Evolutionary conservation across 2,113 vertebrate genomes (phyloP), one percentile per base, ranked within the genome.

Genomic region (Amblyopsis rosae): DNA sequence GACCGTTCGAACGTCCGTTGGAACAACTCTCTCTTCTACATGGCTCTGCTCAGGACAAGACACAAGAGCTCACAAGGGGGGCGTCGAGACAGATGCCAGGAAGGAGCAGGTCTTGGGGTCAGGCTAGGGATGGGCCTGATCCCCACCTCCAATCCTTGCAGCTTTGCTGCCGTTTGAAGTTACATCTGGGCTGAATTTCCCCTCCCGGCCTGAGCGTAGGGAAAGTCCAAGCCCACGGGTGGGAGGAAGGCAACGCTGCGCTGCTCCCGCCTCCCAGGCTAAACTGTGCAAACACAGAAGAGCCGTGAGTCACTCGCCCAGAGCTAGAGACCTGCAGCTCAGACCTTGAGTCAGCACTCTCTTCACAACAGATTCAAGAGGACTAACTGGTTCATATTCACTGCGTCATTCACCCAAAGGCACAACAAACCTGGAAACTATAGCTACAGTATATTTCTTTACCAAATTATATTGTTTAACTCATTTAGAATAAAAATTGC

Each of bases 141-240:
- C 90, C 26, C 86, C 83, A 86, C 81, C 86, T 89, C 73, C 82
- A 87, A 88, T 91, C 90, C 90, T 80, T 58, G 71, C 70, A 83
- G 87, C 83, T 87, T 88, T 90, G 81, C 83, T 65, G 73, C 59
- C 70, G 85, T 91, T 90, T 92, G 91, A 92, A 88, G 86, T 85
- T 86, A 90, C 92, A 93, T 92, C 91, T 93, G 92, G 89, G 81
- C 81, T 83, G 71, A 67, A 87, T 92, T 91, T 92, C 77, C 87
- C 85, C 69, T 70, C 55, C 75, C 77, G 80, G 86, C 57, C 77
- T 15, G 80, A 83, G 87, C 72, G 67, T 58, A 87, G 81, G 89
- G 91, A 88, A 91, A 90, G 88, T 88, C 83, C 80, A 79, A 72
- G 73, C 49, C 76, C 80, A 26, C 26, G 67, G 78, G 80, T 88